Conservation (phyloP, 2,797 vertebrate genomes). For the Clamator glandarius region DNA sequence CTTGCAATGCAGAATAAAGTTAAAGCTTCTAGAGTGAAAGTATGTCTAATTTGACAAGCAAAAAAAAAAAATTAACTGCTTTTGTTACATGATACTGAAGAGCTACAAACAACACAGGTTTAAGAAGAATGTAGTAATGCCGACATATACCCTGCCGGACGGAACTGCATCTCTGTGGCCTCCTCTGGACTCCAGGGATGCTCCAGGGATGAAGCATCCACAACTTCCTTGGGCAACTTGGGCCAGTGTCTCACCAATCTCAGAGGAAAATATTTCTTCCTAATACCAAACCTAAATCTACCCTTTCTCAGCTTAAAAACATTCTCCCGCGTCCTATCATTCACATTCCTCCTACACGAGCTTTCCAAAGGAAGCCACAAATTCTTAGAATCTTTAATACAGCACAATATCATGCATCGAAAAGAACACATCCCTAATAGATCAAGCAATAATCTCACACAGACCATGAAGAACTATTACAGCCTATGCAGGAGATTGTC, state of each 20-base stretch:
- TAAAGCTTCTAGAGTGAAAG: neutral
- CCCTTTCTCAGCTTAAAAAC: too few relatives aligned
- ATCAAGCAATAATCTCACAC: neutral
- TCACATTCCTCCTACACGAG: neutral
- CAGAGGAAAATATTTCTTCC: too few relatives aligned
- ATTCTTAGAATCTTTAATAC: neutral
- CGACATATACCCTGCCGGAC: too few relatives aligned
- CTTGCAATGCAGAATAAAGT: neutral
- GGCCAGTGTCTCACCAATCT: too few relatives aligned
- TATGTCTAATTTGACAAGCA: neutral
- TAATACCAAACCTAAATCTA: too few relatives aligned
- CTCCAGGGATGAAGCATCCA: too few relatives aligned
- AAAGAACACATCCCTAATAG: neutral
- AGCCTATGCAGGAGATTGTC: neutral
- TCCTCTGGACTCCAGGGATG: too few relatives aligned
- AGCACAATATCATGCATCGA: neutral
- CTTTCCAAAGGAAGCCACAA: neutral
- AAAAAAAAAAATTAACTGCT: neutral
- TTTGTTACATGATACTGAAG: neutral
- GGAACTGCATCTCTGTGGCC: neutral
- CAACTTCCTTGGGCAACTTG: too few relatives aligned
- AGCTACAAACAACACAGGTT: fast-evolving
- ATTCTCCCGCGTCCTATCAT: too few relatives aligned
- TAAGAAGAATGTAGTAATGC: neutral
- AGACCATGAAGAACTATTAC: neutral